Base-by-base conservation (phyloP, 2,888 invertebrate genomes). In the Rambutsinella grinnellia region DNA sequence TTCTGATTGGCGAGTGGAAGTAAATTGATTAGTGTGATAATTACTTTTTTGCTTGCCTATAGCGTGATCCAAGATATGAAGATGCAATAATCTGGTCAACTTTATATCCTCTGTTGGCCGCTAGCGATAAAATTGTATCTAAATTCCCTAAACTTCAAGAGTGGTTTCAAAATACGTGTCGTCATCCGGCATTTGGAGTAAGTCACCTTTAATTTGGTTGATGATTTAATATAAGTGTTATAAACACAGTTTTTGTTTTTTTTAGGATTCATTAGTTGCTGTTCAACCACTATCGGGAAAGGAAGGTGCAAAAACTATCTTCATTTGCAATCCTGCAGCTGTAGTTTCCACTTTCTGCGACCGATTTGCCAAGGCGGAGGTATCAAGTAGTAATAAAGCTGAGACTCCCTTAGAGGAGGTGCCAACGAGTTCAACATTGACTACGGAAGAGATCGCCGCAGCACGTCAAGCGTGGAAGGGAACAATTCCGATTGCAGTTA, bases 1-100 rank as follows among this genome's bases (percentile, higher is more conserved):
- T n/a, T n/a, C n/a, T n/a, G n/a, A n/a, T n/a, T n/a, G n/a, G 26
- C 27, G 21, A n/a, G 17, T 57, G 2, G n/a, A n/a, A n/a, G n/a
- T n/a, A n/a, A n/a, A n/a, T n/a, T n/a, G n/a, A n/a, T 56, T 21
- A 36, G 6, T 3, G 60, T 60, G 23, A 58, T 58, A 58, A 58
- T 19, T 19, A 28, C n/a, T 15, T 58, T 19, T 58, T 58, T n/a
- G 44, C 47, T 21, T 62, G 15, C 26, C 89, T 65, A 19, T 86
- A 92, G 92, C 88, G 89, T 72, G 89, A 89, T 79, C 71, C 93
- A 26, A 90, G 91, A 21, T 88, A 91, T 2, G 92, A 91, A 0
- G 94, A 95, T 86, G 87, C 93, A 66, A 89, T 91, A 2, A 87
- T 94, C 77, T 94, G 93, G 93, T 90, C 91, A 51, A 90, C 92